phyloP scores from a whole-genome alignment of 2,888 invertebrate species.

The Dryobota labecula region DNA sequence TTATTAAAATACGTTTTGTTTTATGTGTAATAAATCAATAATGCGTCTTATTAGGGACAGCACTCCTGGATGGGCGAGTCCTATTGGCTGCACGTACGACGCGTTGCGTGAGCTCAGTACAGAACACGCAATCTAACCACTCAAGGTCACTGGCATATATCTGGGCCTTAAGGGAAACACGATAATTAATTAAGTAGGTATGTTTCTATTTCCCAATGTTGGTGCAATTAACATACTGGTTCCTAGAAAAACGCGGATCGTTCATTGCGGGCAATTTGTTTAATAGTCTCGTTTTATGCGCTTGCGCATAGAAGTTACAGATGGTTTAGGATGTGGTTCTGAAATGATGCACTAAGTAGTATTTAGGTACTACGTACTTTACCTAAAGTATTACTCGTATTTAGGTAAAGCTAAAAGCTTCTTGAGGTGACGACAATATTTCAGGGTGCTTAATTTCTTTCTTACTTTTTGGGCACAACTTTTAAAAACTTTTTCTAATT shows the following conservation, averaged over 20 bases:
- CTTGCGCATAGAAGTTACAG: slow-evolving; percentile 30
- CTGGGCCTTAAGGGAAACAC: slow-evolving; percentile 32
- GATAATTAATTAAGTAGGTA: slow-evolving; percentile 37
- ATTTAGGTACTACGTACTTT: too few relatives aligned
- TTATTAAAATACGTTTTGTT: too few relatives aligned
- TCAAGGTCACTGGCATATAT: too few relatives aligned
- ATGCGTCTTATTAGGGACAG: too few relatives aligned
- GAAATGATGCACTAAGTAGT: neutral
- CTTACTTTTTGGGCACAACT: neutral
- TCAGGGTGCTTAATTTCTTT: too few relatives aligned
- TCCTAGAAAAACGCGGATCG: slow-evolving; percentile 64
- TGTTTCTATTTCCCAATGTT: slow-evolving; percentile 49
- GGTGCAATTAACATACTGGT: slow-evolving; percentile 43
- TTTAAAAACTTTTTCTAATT: neutral
- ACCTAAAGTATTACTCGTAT: too few relatives aligned
- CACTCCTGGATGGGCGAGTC: too few relatives aligned
- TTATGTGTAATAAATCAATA: too few relatives aligned
- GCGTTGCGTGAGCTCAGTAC: too few relatives aligned
- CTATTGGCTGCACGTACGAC: too few relatives aligned
- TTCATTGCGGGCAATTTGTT: slow-evolving; percentile 73
- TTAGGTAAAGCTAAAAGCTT: too few relatives aligned
- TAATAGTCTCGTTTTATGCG: slow-evolving; percentile 66
- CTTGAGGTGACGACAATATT: neutral
- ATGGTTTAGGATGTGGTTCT: neutral
- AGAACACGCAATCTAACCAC: too few relatives aligned